Evolutionary conservation across 1,140 invertebrate genomes (phyloP).

Genomic region (Diabrotica undecimpunctata): DNA sequence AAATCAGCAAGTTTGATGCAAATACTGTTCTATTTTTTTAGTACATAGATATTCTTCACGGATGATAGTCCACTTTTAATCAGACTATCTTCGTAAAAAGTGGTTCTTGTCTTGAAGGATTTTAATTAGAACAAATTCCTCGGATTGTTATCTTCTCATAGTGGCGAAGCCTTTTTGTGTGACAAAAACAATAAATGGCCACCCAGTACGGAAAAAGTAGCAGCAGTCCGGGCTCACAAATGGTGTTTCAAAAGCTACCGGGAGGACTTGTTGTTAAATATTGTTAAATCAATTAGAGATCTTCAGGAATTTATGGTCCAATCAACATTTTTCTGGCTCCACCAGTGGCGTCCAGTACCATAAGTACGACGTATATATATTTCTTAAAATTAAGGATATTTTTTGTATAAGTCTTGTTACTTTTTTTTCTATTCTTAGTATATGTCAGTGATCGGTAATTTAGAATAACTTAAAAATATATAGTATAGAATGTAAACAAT

Average conservation of each 20-base stretch:
- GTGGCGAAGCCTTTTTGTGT: constrained; percentile 21
- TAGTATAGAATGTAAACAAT: too few species aligned
- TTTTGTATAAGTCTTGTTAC: too few species aligned
- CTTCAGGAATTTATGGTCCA: constrained; percentile 17
- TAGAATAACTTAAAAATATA: too few species aligned
- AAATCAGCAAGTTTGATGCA: too few species aligned
- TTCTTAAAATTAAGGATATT: too few species aligned
- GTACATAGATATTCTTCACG: too few species aligned
- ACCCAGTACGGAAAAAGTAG: constrained; percentile 22
- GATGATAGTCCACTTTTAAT: too few species aligned
- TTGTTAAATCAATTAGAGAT: constrained; percentile 23
- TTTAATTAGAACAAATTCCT: constrained; percentile 16
- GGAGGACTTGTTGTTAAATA: constrained; percentile 14
- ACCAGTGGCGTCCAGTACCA: too few species aligned
- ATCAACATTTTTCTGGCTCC: constrained; percentile 21
- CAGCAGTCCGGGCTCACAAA: background rate
- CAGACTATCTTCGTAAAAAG: background rate
- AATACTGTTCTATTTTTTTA: too few species aligned
- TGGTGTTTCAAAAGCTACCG: constrained; percentile 10
- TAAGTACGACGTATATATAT: too few species aligned
- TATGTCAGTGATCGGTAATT: too few species aligned
- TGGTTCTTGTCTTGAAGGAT: background rate
- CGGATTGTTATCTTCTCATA: constrained; percentile 13
- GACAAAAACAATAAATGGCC: constrained; percentile 26
- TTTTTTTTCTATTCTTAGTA: too few species aligned